Conservation (phyloP, 2,113 vertebrate species). For the Oreochromis aureus region DNA sequence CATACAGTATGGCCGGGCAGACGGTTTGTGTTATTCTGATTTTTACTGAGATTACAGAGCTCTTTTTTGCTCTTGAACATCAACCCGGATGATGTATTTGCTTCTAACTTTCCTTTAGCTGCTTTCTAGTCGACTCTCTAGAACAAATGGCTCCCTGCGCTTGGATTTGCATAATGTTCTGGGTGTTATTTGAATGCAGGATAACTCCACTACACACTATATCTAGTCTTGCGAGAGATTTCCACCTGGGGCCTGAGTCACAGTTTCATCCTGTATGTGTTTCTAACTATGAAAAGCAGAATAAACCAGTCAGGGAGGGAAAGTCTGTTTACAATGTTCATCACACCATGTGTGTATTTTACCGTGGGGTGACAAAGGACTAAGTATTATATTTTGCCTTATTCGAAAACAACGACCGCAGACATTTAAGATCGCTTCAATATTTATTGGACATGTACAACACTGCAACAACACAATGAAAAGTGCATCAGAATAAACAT, state of each 20-base stretch:
- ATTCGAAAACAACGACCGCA: background rate
- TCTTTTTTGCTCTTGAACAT: background rate
- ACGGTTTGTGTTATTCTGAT: conserved; percentile 49
- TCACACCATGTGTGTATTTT: background rate
- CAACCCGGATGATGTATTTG: background rate
- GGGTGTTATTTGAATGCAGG: conserved; percentile 64
- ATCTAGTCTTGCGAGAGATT: conserved; percentile 55
- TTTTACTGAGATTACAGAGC: conserved; percentile 40
- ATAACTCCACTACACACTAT: background rate
- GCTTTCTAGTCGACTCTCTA: background rate
- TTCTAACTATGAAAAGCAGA: background rate
- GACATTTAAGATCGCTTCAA: background rate
- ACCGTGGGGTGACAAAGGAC: background rate
- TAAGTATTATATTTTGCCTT: background rate
- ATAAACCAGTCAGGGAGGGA: background rate
- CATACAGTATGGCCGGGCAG: background rate
- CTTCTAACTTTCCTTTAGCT: background rate
- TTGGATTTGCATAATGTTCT: conserved; percentile 69
- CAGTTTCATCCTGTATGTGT: background rate
- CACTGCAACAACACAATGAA: background rate
- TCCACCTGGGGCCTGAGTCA: conserved; percentile 8
- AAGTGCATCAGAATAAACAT: background rate
- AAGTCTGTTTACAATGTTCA: conserved; percentile 28
- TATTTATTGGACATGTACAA: background rate
- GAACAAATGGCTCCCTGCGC: background rate